Base-by-base conservation (phyloP, 2,888 invertebrate species). In the Scelioninae gen. 2 region DNA sequence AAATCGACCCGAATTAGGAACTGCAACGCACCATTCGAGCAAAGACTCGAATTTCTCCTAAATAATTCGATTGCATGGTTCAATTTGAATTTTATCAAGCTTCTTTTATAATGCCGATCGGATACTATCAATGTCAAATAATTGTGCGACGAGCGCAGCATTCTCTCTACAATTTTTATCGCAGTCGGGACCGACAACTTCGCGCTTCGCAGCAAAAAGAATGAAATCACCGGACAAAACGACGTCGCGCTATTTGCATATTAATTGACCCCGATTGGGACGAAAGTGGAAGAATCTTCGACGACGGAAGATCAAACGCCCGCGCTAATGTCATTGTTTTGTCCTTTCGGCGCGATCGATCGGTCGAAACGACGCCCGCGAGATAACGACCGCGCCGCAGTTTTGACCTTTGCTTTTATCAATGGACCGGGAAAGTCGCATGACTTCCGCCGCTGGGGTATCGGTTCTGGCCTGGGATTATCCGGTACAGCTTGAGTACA, bases 331-430 rank as follows among this genome's bases (percentile, higher is more conserved):
- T 37, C 18, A 60, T 48, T 39, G 37, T 60, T 46, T 46, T 43
- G 11, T 13, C 16, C 16, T 18, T 57, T 45, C 11, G 16, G 16
- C n/a, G 39, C 39, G 53, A 35, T 22, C 31, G 37, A 52, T 37
- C 52, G 37, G 28, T 52, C 52, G 37, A 11, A 19, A 45, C 45
- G 45, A 11, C 45, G 9, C 1, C 25, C 15, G 22, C 2, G 25
- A 6, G 25, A n/a, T 18, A 33, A 46, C 22, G 5, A 50, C 6
- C 7, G 11, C 25, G 33, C 18, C 18, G 16, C 45, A 48, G 31
- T n/a, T 57, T 50, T 68, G 52, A 68, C 60, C 58, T 68, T 52
- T 68, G 37, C 10, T 22, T 68, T 45, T 60, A 60, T 71, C 58
- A 71, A 64, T 72, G 60, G 31, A 9, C 22, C 35, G 52, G 2